Evolutionary conservation across 2,888 invertebrate species (phyloP).

Genomic region (Rhogogaster chlorosoma): DNA sequence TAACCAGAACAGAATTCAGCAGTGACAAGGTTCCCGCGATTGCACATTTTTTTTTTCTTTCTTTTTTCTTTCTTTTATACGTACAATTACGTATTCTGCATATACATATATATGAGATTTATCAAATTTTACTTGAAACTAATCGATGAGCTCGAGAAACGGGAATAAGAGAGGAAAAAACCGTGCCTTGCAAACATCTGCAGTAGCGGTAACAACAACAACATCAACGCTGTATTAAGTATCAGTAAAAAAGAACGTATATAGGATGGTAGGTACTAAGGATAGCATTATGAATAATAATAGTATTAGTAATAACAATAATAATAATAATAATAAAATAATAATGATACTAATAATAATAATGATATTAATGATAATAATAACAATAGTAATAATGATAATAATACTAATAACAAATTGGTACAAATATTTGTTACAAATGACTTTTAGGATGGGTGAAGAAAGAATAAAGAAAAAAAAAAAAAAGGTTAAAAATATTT

Average conservation of each 20-base stretch:
- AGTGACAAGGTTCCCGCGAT: neutral
- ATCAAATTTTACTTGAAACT: neutral
- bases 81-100: neutral
- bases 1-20: neutral
- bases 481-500: neutral
- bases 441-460: constrained; percentile 22
- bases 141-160: neutral
- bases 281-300: neutral
- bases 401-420: constrained; percentile 37
- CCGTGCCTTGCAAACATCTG: neutral
- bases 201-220: constrained; percentile 3
- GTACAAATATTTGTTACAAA: constrained; percentile 36
- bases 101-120: neutral
- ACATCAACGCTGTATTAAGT: too few species aligned
- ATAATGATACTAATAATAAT: constrained; percentile 23
- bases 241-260: neutral
- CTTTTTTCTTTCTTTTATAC: neutral
- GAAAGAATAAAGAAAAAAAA: neutral
- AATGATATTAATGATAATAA: neutral
- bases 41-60: neutral
- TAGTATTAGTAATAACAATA: constrained; percentile 17
- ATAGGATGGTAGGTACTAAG: neutral
- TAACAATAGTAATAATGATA: neutral
- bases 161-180: neutral
- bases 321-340: too few species aligned